Percentiles rank a stretch among this genome's conserved stretches.
phyloP scores from a whole-genome alignment of 2,888 invertebrate genomes.

The Trissolcus japonicus region DNA sequence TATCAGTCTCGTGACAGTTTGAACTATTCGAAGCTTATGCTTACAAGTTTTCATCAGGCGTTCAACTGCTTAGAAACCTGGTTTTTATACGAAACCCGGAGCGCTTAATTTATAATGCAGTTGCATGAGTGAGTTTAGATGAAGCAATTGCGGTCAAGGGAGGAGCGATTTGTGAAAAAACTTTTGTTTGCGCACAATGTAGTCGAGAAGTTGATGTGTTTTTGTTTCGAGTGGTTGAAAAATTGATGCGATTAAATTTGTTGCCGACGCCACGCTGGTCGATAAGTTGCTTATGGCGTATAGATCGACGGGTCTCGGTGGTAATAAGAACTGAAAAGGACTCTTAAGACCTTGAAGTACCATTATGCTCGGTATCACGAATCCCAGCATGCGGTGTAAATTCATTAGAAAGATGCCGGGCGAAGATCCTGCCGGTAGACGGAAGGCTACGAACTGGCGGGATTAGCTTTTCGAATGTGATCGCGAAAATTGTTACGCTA shows the following conservation, averaged over 20 bases:
- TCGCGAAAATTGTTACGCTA: conserved; percentile 5
- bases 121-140: conserved; percentile 30
- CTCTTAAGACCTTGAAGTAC: conserved; percentile 57
- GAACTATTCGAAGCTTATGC: too few species aligned
- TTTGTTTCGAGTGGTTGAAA: conserved; percentile 56
- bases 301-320: conserved; percentile 53
- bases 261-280: conserved; percentile 54
- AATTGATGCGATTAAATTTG: conserved; percentile 56
- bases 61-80: conserved; percentile 30
- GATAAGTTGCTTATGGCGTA: conserved; percentile 55
- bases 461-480: conserved; percentile 32
- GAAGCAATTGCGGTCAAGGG: conserved; percentile 46
- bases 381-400: conserved; percentile 56
- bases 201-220: conserved; percentile 37
- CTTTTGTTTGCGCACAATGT: conserved; percentile 32
- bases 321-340: conserved; percentile 57
- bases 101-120: conserved; percentile 41
- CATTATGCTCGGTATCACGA: conserved; percentile 50
- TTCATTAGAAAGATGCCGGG: conserved; percentile 55
- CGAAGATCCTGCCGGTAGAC: conserved; percentile 45
- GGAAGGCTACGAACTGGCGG: conserved; percentile 9
- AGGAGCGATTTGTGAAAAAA: conserved; percentile 39
- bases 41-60: conserved; percentile 19
- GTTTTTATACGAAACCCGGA: conserved; percentile 27
- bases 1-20: too few species aligned